These are phyloP conservation scores for Acromyrmex echinatior DNA, from an alignment of 1,140 invertebrate genomes.

Conservation along the genomic window DNA sequence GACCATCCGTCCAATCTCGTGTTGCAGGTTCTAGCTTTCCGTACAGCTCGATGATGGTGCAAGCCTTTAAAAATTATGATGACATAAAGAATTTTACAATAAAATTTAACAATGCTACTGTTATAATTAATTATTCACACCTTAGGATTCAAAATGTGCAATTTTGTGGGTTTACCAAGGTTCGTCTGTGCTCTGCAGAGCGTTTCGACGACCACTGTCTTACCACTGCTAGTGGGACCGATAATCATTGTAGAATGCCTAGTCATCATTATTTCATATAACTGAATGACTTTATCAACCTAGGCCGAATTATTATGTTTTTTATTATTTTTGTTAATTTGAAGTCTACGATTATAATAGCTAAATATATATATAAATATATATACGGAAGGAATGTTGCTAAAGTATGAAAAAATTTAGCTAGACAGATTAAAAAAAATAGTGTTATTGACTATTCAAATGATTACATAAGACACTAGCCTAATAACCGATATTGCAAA, in stretches of 20 bases:
- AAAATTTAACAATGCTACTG: slow-evolving; percentile 15
- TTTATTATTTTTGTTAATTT: slow-evolving; percentile 4
- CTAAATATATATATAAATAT: neutral
- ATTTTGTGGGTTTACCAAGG: slow-evolving; percentile 92
- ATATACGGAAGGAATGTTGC: neutral
- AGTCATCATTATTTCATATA: slow-evolving; percentile 98
- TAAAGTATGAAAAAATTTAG: too few species aligned
- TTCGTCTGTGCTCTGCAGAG: slow-evolving; percentile 92
- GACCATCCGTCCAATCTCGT: slow-evolving; percentile 96
- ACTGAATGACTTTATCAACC: slow-evolving; percentile 95
- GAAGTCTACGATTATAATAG: neutral
- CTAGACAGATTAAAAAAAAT: too few species aligned
- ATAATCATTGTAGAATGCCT: slow-evolving; percentile 96
- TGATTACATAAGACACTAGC: too few species aligned
- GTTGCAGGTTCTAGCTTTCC: slow-evolving; percentile 95
- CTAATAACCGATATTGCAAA: too few species aligned
- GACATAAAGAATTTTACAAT: neutral
- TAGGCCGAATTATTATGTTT: slow-evolving; percentile 75
- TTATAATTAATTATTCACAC: slow-evolving; percentile 86
- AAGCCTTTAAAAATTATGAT: slow-evolving; percentile 88
- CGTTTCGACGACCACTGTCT: slow-evolving; percentile 94
- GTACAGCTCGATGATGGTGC: slow-evolving; percentile 95
- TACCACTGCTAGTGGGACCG: slow-evolving; percentile 96
- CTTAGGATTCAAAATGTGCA: slow-evolving; percentile 94
- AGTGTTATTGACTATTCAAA: too few species aligned